These are phyloP conservation scores for Parazoanthus swiftii DNA, from an alignment of 92 coral and sea anemone species.

Conservation along the genomic window DNA sequence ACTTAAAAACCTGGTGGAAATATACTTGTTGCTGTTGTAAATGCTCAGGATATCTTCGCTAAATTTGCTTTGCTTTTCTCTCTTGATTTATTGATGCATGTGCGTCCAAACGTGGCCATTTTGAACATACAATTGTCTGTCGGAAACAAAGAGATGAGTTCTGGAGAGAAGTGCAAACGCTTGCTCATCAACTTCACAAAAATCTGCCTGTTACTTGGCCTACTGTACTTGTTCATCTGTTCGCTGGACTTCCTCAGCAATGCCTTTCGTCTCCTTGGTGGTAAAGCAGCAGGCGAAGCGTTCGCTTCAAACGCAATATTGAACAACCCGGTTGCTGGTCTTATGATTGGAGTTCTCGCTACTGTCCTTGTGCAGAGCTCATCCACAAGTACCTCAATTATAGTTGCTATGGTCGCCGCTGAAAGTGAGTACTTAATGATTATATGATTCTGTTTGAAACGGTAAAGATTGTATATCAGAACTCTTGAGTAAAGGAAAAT, in stretches of 20 bases:
- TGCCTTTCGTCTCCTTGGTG: constrained; percentile 63
- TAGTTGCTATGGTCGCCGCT: constrained; percentile 53
- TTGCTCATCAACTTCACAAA: constrained; percentile 46
- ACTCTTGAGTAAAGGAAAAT: too few relatives aligned
- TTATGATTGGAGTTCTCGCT: constrained; percentile 53
- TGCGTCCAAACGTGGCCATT: neutral
- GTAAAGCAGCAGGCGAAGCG: constrained; percentile 61
- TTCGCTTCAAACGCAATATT: constrained; percentile 47
- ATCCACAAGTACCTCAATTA: constrained; percentile 12
- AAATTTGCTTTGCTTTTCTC: too few relatives aligned
- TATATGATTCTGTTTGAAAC: too few relatives aligned
- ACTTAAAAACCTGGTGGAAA: too few relatives aligned
- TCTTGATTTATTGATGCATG: too few relatives aligned
- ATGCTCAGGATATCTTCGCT: neutral
- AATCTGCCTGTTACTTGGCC: constrained; percentile 42
- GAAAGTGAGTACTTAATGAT: constrained; percentile 1
- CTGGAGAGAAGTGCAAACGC: constrained; percentile 60
- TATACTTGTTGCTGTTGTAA: too few relatives aligned
- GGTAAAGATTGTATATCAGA: too few relatives aligned
- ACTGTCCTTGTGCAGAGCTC: constrained; percentile 36
- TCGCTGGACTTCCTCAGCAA: constrained; percentile 58
- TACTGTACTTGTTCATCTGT: constrained; percentile 60
- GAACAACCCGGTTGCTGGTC: constrained; percentile 54
- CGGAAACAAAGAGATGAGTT: constrained; percentile 64
- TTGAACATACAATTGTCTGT: neutral